A percentile compares a stretch with the other conserved stretches of the same genome.
These are phyloP conservation scores for Esperia sulphurella DNA, from an alignment of 2,888 invertebrate species.

Conservation along the genomic window DNA sequence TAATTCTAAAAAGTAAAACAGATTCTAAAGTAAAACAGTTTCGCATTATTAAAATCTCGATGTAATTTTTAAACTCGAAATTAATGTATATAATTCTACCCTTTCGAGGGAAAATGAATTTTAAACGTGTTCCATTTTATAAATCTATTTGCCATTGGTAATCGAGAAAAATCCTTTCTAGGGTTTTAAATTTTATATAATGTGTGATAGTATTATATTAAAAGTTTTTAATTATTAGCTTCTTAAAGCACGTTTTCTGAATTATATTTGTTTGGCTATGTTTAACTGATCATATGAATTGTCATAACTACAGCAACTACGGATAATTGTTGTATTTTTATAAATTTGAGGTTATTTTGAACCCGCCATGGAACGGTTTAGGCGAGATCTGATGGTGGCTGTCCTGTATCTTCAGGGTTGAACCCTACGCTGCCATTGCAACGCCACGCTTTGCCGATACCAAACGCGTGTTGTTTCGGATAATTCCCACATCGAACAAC, in stretches of 20 bases:
- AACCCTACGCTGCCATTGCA: too few relatives aligned
- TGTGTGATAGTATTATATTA: conserved; percentile 54
- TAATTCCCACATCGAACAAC: too few relatives aligned
- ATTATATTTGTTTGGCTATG: neutral
- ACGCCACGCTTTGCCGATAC: too few relatives aligned
- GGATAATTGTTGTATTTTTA: too few relatives aligned
- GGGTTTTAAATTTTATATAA: conserved; percentile 16
- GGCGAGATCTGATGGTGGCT: too few relatives aligned
- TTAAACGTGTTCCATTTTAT: neutral
- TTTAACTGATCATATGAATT: neutral
- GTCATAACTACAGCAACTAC: neutral
- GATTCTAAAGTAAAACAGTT: neutral
- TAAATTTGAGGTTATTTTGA: too few relatives aligned
- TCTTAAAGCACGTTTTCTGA: neutral
- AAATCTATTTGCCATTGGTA: neutral
- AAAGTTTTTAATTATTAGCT: conserved; percentile 10
- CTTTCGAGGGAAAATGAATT: neutral
- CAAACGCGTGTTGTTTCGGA: too few relatives aligned
- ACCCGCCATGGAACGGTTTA: too few relatives aligned
- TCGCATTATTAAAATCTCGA: conserved; percentile 12
- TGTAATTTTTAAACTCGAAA: conserved; percentile 12
- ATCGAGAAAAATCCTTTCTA: neutral
- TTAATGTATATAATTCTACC: conserved; percentile 10
- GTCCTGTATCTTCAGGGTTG: too few relatives aligned
- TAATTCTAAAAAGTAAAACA: neutral